A percentile compares a stretch with the other conserved stretches of the same genome.
Conservation (phyloP, 2,888 invertebrate genomes). For the Aleiodes leptofemur region DNA sequence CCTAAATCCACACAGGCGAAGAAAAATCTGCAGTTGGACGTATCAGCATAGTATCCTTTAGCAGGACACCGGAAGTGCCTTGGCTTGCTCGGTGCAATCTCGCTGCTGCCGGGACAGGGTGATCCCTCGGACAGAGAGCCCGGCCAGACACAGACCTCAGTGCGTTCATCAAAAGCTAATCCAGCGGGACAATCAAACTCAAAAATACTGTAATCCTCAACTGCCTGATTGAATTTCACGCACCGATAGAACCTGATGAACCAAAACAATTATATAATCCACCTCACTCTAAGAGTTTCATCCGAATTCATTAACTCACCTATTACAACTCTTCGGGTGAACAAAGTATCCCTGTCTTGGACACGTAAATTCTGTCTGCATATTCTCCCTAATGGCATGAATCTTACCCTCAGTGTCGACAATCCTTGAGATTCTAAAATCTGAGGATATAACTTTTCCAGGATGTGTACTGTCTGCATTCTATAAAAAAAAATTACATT, state of each 20-base stretch:
- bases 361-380: slow-evolving; percentile 85
- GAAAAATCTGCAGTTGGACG: slow-evolving; percentile 90
- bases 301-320: slow-evolving; percentile 62
- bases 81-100: slow-evolving; percentile 85
- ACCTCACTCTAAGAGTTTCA: not conserved
- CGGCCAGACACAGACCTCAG: slow-evolving; percentile 90
- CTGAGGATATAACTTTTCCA: slow-evolving; percentile 80
- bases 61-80: slow-evolving; percentile 83
- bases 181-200: slow-evolving; percentile 89
- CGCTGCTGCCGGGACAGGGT: slow-evolving; percentile 86
- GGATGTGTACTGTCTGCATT: slow-evolving; percentile 73
- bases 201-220: slow-evolving; percentile 86
- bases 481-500: slow-evolving; percentile 66
- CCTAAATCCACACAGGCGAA: slow-evolving; percentile 88
- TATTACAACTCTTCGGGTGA: slow-evolving; percentile 85
- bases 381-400: slow-evolving; percentile 84
- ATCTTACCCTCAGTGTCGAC: slow-evolving; percentile 85
- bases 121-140: slow-evolving; percentile 83
- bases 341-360: slow-evolving; percentile 87
- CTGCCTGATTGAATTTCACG: slow-evolving; percentile 86
- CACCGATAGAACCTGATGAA: slow-evolving; percentile 84
- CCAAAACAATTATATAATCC: slow-evolving; percentile 39
- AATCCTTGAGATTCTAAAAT: slow-evolving; percentile 84
- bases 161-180: slow-evolving; percentile 84
- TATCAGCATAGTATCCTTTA: slow-evolving; percentile 87